Conservation (phyloP, 2,797 vertebrate genomes). For the Acanthurus lineatus region DNA sequence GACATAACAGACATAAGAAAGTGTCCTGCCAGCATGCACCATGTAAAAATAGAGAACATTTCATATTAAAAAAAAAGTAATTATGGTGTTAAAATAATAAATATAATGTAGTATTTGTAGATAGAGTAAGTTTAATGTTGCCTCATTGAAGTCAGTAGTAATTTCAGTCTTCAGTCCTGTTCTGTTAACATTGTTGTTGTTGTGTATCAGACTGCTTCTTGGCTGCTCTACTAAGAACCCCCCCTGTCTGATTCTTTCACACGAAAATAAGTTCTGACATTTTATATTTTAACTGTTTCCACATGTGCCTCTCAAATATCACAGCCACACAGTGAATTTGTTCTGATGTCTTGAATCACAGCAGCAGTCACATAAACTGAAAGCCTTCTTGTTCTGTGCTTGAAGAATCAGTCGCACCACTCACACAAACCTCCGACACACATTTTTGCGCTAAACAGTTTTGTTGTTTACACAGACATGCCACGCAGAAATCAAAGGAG, state of each 20-base stretch:
- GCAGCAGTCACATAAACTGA: not conserved
- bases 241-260: not conserved
- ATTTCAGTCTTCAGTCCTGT: not conserved
- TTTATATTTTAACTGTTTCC: slow-evolving; percentile 11
- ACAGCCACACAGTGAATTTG: slow-evolving; percentile 2
- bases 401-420: not conserved
- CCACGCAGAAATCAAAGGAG: slow-evolving; percentile 25
- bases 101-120: too few species aligned
- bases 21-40: too few species aligned
- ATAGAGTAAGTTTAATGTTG: too few species aligned
- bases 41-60: too few species aligned
- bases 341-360: not conserved
- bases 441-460: slow-evolving; percentile 6
- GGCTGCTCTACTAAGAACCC: not conserved
- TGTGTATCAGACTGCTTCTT: not conserved
- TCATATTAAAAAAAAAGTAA: too few species aligned
- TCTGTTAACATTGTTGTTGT: not conserved
- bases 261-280: not conserved
- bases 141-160: too few species aligned
- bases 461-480: slow-evolving; percentile 30
- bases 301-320: not conserved
- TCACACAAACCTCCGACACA: slow-evolving; percentile 11
- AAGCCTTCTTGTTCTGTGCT: not conserved
- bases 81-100: too few species aligned
- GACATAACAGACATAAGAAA: too few species aligned